Evolutionary conservation across 1,140 invertebrate genomes (phyloP).

Genomic region (Oedothorax gibbosus): DNA sequence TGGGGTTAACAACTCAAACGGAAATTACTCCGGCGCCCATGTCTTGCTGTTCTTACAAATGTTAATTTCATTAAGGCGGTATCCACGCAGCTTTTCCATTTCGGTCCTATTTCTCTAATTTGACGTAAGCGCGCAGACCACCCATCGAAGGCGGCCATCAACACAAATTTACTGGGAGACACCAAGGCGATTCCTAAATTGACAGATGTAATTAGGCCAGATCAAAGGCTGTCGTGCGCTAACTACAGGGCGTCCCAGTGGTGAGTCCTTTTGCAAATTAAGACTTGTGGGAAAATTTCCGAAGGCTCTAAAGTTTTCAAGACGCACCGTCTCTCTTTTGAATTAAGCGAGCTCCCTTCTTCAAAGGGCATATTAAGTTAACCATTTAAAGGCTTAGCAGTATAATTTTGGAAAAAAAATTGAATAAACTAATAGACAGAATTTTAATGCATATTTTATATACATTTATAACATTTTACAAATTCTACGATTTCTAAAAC

Average conservation of each 20-base stretch:
- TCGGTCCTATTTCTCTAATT: neutral
- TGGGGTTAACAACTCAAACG: too few species aligned
- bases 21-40: too few species aligned
- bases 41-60: neutral
- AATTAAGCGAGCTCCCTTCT: too few species aligned
- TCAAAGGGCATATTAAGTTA: too few species aligned
- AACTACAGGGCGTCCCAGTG: slow-evolving; percentile 18
- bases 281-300: neutral
- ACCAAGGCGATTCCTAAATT: slow-evolving; percentile 25
- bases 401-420: too few species aligned
- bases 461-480: too few species aligned
- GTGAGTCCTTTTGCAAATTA: neutral
- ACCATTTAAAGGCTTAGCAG: too few species aligned
- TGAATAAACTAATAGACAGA: too few species aligned
- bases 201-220: slow-evolving; percentile 32
- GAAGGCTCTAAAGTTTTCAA: neutral
- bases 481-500: too few species aligned
- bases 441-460: too few species aligned
- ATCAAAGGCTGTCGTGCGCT: neutral
- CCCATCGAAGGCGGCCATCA: slow-evolving; percentile 6
- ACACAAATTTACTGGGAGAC: neutral
- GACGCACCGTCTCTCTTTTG: too few species aligned
- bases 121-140: neutral
- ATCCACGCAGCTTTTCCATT: slow-evolving; percentile 4
- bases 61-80: slow-evolving; percentile 1